phyloP scores from a whole-genome alignment of 2,797 vertebrate species.

The Eurystomus glaucurus region DNA sequence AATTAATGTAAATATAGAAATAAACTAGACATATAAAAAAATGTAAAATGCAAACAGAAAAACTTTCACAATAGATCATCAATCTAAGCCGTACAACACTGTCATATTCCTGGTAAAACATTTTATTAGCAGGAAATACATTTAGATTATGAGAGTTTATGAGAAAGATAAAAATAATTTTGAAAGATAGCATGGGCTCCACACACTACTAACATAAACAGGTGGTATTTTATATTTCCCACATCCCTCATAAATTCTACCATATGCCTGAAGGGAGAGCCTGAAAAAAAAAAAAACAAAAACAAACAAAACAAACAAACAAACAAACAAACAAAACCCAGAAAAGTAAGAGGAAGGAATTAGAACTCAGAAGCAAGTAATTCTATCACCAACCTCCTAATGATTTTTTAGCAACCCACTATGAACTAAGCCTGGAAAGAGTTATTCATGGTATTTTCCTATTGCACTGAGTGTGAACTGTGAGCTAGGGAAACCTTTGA shows the following conservation, averaged over 20 bases:
- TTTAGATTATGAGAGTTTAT: not conserved
- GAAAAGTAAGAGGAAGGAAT: not conserved
- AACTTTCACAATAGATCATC: not conserved
- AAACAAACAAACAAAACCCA: too few species aligned
- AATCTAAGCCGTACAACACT: not conserved
- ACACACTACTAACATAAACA: not conserved
- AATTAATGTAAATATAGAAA: not conserved
- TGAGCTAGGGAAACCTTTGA: not conserved
- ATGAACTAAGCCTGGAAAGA: constrained; percentile 1
- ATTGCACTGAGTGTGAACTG: constrained; percentile 20
- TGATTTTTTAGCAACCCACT: constrained; percentile 14
- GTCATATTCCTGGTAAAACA: not conserved
- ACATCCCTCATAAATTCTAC: not conserved
- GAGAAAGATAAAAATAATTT: not conserved
- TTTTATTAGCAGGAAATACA: not conserved
- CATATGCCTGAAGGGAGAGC: not conserved
- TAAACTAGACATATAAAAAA: not conserved
- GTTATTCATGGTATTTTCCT: constrained; percentile 43
- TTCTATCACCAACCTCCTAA: not conserved
- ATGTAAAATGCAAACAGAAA: not conserved
- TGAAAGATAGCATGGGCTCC: not conserved
- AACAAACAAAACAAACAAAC: not conserved
- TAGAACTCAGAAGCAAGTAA: not conserved
- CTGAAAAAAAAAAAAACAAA: not conserved
- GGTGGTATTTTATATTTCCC: not conserved